Percentiles rank a stretch among this genome's conserved stretches.
phyloP scores from a whole-genome alignment of 2,113 vertebrate species.

The Neoarius graeffei region DNA sequence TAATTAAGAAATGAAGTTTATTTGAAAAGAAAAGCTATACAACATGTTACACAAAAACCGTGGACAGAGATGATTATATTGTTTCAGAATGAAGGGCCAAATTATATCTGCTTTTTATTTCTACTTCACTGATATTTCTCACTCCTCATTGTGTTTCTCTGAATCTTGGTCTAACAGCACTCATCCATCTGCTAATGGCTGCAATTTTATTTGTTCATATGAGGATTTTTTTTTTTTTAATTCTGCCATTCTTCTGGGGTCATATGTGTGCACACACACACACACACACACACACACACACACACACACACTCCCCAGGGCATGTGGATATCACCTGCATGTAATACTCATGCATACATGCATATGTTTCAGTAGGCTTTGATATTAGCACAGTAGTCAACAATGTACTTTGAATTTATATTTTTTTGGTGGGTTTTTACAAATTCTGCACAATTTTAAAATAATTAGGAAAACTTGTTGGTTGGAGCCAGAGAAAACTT shows the following conservation, averaged over 20 bases:
- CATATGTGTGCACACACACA: background rate
- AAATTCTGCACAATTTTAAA: background rate
- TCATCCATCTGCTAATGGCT: background rate
- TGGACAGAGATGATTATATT: background rate
- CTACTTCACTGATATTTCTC: background rate
- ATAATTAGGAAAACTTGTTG: background rate
- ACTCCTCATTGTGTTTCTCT: background rate
- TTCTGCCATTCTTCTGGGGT: background rate
- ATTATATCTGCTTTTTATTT: background rate
- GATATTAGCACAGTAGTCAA: background rate
- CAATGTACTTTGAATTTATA: background rate
- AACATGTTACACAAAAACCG: background rate
- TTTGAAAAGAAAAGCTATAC: background rate
- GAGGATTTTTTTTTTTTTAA: background rate
- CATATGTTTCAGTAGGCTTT: background rate
- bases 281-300: background rate
- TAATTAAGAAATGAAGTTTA: background rate
- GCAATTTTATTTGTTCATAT: background rate
- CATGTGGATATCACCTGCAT: background rate
- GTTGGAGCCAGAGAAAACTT: background rate
- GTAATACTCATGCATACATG: background rate
- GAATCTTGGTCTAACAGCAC: background rate
- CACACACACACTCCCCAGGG: background rate
- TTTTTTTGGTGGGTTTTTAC: background rate
- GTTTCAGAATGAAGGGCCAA: background rate